Evolutionary conservation across 1,140 invertebrate genomes (phyloP).

Genomic region (Panagrolaimus sp.): DNA sequence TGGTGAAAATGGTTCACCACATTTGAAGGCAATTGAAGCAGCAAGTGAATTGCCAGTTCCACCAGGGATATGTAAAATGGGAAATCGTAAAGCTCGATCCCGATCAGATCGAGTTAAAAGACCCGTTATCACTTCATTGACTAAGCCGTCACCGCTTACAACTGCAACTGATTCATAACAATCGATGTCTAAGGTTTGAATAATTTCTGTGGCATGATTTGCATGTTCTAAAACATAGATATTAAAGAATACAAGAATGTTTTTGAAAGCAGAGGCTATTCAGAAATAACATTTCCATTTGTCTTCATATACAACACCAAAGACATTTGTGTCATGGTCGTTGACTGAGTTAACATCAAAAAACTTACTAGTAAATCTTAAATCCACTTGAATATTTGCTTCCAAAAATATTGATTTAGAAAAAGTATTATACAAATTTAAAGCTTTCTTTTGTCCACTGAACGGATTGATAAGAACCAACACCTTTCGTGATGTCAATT

Average conservation of each 20-base stretch:
- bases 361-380: conserved; percentile 59
- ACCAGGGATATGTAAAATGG: conserved; percentile 46
- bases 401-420: conserved; percentile 59
- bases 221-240: conserved; percentile 56
- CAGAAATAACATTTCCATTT: no score
- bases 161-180: conserved; percentile 44
- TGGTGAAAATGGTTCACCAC: conserved; percentile 47
- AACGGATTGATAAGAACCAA: conserved; percentile 61
- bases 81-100: conserved; percentile 37
- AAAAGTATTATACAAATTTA: conserved; percentile 58
- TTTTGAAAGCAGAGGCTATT: no score
- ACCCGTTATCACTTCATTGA: conserved; percentile 41
- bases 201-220: conserved; percentile 59
- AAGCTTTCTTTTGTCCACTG: conserved; percentile 60
- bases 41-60: conserved; percentile 49
- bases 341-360: no score
- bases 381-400: conserved; percentile 57
- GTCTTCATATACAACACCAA: no score
- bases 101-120: conserved; percentile 34
- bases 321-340: no score
- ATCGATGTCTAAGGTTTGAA: conserved; percentile 54
- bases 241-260: no score
- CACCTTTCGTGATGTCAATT: conserved; percentile 19
- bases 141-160: conserved; percentile 48
- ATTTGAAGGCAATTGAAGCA: conserved; percentile 38